These are phyloP conservation scores for Drosophila grimshawi DNA, from an alignment of 1,140 invertebrate species.

Conservation along the genomic window DNA sequence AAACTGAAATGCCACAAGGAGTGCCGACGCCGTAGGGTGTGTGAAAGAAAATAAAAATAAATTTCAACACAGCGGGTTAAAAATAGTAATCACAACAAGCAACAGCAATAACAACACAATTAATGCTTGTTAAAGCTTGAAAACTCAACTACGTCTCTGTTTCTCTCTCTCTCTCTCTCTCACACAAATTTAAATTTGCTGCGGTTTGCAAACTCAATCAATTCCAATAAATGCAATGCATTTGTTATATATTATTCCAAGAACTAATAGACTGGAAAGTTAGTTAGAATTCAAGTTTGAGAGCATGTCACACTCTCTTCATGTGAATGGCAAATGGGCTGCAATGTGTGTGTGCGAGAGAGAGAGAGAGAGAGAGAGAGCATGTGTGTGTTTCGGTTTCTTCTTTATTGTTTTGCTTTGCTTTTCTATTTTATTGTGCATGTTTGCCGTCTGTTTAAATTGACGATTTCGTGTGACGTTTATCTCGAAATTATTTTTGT, in stretches of 20 bases:
- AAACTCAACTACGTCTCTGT: neutral
- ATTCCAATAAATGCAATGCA: neutral
- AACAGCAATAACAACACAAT: slow-evolving; percentile 46
- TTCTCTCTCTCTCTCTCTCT: neutral
- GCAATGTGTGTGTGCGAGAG: neutral
- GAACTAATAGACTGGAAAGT: neutral
- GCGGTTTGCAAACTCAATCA: neutral
- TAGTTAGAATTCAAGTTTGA: neutral
- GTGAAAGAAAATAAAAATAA: slow-evolving; percentile 31
- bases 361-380: slow-evolving; percentile 4
- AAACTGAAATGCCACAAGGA: slow-evolving; percentile 16
- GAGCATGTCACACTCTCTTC: neutral
- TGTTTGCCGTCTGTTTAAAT: slow-evolving; percentile 21
- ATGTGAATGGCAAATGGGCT: neutral
- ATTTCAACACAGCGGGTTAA: slow-evolving; percentile 34
- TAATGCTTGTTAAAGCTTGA: slow-evolving; percentile 36
- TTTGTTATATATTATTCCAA: neutral
- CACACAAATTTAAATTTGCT: neutral
- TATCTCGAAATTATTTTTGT: slow-evolving; percentile 55
- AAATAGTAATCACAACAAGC: slow-evolving; percentile 32
- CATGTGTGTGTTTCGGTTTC: slow-evolving; percentile 16
- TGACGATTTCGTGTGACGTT: slow-evolving; percentile 47
- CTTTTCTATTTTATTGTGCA: slow-evolving; percentile 15
- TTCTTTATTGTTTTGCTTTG: slow-evolving; percentile 30
- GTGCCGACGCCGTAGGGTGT: slow-evolving; percentile 13